Conservation (phyloP, 23 tunicate species). For the Styela plicata region DNA sequence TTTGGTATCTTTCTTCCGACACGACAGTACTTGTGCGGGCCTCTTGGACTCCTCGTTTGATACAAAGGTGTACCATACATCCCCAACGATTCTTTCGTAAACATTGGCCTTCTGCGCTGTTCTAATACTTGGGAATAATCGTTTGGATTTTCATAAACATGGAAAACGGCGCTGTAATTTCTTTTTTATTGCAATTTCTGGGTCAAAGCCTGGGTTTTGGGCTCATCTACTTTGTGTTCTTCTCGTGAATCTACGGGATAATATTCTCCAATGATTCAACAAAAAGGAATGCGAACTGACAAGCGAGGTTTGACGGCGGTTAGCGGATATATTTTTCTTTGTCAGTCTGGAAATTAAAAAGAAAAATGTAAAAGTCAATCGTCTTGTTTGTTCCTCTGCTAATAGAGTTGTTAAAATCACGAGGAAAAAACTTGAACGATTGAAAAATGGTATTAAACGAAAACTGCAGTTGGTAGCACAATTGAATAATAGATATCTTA, state of each 20-base stretch:
- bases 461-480: too few species aligned
- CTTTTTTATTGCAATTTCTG: constrained; percentile 11
- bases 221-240: background rate
- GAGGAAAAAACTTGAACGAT: too few species aligned
- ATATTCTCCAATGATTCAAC: constrained; percentile 5
- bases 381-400: too few species aligned
- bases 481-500: too few species aligned
- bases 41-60: background rate
- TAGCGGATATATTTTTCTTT: background rate
- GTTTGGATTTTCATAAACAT: constrained; percentile 15
- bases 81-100: background rate
- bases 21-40: background rate
- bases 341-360: too few species aligned
- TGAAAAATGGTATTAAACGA: too few species aligned
- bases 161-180: constrained; percentile 20
- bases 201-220: background rate
- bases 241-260: constrained; percentile 19
- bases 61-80: background rate
- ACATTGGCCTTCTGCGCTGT: background rate
- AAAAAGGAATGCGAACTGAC: constrained; percentile 18
- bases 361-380: too few species aligned
- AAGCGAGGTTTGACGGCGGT: background rate
- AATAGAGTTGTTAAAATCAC: too few species aligned
- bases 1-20: background rate
- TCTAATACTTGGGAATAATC: constrained; percentile 10